Conservation (phyloP, 2,113 vertebrate genomes). For the Campylomormyrus numenius region DNA sequence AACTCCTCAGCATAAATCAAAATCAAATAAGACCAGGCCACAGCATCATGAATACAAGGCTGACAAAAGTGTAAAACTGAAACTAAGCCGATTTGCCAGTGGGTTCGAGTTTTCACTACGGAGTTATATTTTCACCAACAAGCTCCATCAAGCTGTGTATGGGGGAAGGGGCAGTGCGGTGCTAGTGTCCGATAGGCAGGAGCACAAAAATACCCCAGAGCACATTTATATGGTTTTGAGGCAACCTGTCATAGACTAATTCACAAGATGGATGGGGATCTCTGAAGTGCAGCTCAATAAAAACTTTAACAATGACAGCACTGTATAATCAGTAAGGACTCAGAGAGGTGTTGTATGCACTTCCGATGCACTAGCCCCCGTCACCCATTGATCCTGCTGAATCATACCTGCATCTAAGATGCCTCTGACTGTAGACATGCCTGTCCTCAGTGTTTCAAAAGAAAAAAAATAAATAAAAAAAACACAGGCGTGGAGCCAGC, state of each 20-base stretch:
- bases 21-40: neutral
- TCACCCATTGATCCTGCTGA: neutral
- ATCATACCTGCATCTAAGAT: neutral
- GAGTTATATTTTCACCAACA: neutral
- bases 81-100: neutral
- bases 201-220: neutral
- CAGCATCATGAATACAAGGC: neutral
- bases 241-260: neutral
- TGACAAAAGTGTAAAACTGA: neutral
- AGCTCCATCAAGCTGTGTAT: neutral
- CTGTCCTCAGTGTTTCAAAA: neutral
- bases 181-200: neutral
- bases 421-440: neutral
- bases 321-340: neutral
- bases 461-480: neutral
- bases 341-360: neutral
- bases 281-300: neutral
- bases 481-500: neutral
- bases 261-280: neutral
- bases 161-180: neutral
- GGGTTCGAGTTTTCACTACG: neutral
- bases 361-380: neutral
- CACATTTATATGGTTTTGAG: neutral
- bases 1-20: neutral
- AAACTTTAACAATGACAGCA: neutral